These are phyloP conservation scores for Apodemus agrarius DNA, from an alignment of 2,797 vertebrate species.

Conservation along the genomic window DNA sequence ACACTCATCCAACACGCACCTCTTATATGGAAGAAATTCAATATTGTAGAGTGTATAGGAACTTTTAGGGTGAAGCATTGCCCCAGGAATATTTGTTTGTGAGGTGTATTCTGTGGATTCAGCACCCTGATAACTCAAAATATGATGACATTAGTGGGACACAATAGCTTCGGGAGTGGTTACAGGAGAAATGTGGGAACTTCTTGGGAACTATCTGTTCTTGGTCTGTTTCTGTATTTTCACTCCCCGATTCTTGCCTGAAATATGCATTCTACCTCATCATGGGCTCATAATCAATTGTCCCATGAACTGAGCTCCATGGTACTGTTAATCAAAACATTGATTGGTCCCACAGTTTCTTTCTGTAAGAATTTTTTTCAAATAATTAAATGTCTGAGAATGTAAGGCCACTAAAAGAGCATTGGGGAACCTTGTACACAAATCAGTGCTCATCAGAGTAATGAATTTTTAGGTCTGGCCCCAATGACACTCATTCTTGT, in stretches of 20 bases:
- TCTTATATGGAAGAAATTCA: no score
- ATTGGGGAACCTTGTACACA: background rate
- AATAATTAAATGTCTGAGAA: no score
- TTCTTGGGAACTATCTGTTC: background rate
- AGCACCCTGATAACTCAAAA: background rate
- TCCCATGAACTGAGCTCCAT: background rate
- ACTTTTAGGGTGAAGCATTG: background rate
- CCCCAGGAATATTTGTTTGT: background rate
- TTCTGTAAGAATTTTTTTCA: background rate
- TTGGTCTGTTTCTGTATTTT: background rate
- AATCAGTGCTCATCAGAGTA: no score
- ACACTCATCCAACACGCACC: background rate
- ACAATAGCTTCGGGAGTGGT: background rate
- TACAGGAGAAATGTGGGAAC: background rate
- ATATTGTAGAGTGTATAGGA: background rate
- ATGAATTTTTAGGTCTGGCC: accelerated
- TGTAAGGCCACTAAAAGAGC: accelerated
- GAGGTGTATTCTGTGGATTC: no score
- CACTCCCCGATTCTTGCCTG: background rate
- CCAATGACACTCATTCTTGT: accelerated
- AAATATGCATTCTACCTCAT: background rate
- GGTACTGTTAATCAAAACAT: background rate
- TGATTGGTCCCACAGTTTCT: no score
- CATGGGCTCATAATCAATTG: background rate
- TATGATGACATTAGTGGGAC: background rate